A percentile compares a stretch with the other conserved stretches of the same genome.
These are phyloP conservation scores for Lottia gigantea DNA, from an alignment of 2,888 invertebrate genomes.

Conservation along the genomic window DNA sequence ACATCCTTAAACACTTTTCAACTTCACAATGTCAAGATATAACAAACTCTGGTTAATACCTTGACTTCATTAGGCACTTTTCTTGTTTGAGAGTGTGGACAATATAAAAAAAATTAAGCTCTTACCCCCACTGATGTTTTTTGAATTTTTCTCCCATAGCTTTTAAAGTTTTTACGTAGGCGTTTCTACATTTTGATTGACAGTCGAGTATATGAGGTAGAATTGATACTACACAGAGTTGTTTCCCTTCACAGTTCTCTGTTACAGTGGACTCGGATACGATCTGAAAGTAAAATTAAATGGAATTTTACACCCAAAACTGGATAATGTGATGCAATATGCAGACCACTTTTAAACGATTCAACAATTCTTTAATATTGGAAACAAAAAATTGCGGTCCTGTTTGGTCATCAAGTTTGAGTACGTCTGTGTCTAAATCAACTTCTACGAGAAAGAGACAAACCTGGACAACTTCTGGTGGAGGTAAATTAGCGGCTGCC, in stretches of 20 bases:
- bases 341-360: too few relatives aligned
- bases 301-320: background rate
- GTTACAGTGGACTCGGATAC: conserved; percentile 73
- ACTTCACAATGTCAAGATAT: too few relatives aligned
- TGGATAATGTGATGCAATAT: background rate
- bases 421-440: too few relatives aligned
- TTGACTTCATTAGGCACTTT: too few relatives aligned
- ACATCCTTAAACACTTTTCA: too few relatives aligned
- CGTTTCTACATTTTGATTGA: conserved; percentile 88
- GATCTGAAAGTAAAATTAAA: conserved; percentile 47
- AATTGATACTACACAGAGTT: conserved; percentile 90
- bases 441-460: conserved; percentile 13
- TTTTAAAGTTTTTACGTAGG: conserved; percentile 81
- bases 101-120: conserved; percentile 25
- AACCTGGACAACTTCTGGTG: conserved; percentile 89
- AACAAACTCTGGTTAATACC: too few relatives aligned
- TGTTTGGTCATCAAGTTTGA: too few relatives aligned
- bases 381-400: too few relatives aligned
- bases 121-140: conserved; percentile 92
- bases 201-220: conserved; percentile 97
- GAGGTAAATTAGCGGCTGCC: conserved; percentile 85
- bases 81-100: too few relatives aligned
- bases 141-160: conserved; percentile 90
- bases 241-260: conserved; percentile 84
- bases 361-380: too few relatives aligned